Evolutionary conservation across 2,888 invertebrate species (phyloP).

Genomic region (Cerceris ruficornis): DNA sequence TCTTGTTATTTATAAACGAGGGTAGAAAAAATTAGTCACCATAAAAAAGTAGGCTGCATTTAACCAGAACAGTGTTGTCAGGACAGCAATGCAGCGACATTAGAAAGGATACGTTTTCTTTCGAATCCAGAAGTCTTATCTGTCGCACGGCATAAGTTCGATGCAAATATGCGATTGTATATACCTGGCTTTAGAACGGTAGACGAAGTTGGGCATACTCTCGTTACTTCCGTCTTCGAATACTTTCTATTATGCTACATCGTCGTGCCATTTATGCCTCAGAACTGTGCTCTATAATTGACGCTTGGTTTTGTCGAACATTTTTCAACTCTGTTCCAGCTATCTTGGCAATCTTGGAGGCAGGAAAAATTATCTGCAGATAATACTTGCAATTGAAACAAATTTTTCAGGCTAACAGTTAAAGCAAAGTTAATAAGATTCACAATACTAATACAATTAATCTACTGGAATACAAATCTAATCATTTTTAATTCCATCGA

Average conservation of each 20-base stretch:
- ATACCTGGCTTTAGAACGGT: slow-evolving; percentile 5
- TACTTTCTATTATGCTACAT: slow-evolving; percentile 38
- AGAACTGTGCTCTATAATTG: neutral
- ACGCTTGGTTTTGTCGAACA: neutral
- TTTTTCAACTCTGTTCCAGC: too few relatives aligned
- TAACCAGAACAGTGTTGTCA: neutral
- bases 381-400: too few relatives aligned
- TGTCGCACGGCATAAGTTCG: neutral
- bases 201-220: slow-evolving; percentile 13
- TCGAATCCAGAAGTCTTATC: slow-evolving; percentile 1
- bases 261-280: slow-evolving; percentile 6
- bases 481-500: too few relatives aligned
- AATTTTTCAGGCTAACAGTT: too few relatives aligned
- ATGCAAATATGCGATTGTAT: slow-evolving; percentile 24
- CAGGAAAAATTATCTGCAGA: too few relatives aligned
- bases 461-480: too few relatives aligned
- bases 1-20: too few relatives aligned
- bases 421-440: too few relatives aligned
- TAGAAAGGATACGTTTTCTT: slow-evolving; percentile 15
- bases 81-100: neutral
- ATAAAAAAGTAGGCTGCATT: too few relatives aligned
- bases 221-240: slow-evolving; percentile 41
- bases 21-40: too few relatives aligned
- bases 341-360: too few relatives aligned
- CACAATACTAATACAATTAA: too few relatives aligned